Base-by-base conservation (phyloP, 1,140 invertebrate species). In the Nymphalis io region DNA sequence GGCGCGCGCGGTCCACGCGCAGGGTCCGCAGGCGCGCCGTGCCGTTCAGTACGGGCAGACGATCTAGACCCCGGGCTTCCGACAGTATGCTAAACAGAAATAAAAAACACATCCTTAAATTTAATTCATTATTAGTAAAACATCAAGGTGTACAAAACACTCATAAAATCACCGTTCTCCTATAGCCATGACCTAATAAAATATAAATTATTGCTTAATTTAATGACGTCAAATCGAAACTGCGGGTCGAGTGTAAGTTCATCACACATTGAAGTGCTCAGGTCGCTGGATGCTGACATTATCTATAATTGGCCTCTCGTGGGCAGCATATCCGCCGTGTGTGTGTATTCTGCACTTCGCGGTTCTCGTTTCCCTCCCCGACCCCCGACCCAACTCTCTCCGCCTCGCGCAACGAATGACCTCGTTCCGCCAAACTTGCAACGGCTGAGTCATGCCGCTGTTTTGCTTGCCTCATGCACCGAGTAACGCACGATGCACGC, bases 41-140 rank as follows among this genome's bases (percentile, higher is more conserved):
- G 23, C 96, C 96, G 78, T 96, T 96, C 53, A 98, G 92, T 85
- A 95, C 94, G 1, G 97, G 97, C 91, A 98, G 97, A 55, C 93
- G 93, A 58, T 93, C 94, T 78, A 98, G 92, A 64, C 95, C 94
- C 63, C 94, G 93, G n/a, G 95, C 94, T 87, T 98, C 97, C 12
- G 97, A 98, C 38, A 99, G 84, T 60, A 96, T 95, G 59, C 97
- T 99, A 81, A n/a, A 80, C 5, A 33, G 1, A 33, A 33, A 33
- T 8, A 8, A 8, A 33, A 33, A 33, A 3, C 1, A 33, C 6
- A 33, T 8, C 27, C 27, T 33, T 33, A 33, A 1, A 33, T 33
- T 33, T 8, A 33, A 5, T 33, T 33, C 27, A 4, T 8, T 2
- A 33, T 33, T 33, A 33, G 27, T 8, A 33, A 33, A 33, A 33